Base-by-base conservation (phyloP, 2,888 invertebrate species). In the Heteropelma amictum region DNA sequence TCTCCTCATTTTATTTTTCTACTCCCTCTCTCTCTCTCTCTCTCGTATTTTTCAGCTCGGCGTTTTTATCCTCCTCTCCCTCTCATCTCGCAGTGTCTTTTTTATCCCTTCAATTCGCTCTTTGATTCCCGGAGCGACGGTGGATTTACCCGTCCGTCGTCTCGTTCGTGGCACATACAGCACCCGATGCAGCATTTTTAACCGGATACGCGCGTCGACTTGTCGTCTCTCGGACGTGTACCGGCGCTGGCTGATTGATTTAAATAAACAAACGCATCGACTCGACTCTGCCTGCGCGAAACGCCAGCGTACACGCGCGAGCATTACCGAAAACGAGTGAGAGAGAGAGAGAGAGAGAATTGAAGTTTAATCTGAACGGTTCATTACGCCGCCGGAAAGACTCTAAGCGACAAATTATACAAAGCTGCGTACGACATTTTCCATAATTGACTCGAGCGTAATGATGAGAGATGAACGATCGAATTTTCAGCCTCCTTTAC, bases 211-310 rank as follows among this genome's bases (percentile, higher is more conserved):
- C 67, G 70, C 73, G 76, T 80, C 78, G 63, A 77, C 76, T 76
- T 77, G 73, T 75, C 60, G 70, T 77, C 81, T 75, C 81, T 78
- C 79, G 81, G 82, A 81, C 81, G 77, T 77, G 53, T 54, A n/a
- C n/a, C n/a, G n/a, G n/a, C 58, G 70, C 73, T 77, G 84, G 81
- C 77, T 82, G 82, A 82, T 82, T 81, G 79, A 82, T 82, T 83
- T 83, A 85, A 86, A 86, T 85, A 86, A 86, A 86, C 85, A 76
- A 72, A 30, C 19, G n/a, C n/a, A n/a, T n/a, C n/a, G n/a, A n/a
- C n/a, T n/a, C n/a, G n/a, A n/a, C n/a, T n/a, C n/a, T 40, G 38
- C 49, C 28, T 19, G 53, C 69, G 64, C 28, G 56, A 53, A 63
- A 64, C 78, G 82, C 81, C 82, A 79, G 80, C 81, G 79, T 81